A percentile compares a stretch with the other conserved stretches of the same genome.
These are phyloP conservation scores for Blastobasis lacticolella DNA, from an alignment of 2,888 invertebrate species.

Conservation along the genomic window DNA sequence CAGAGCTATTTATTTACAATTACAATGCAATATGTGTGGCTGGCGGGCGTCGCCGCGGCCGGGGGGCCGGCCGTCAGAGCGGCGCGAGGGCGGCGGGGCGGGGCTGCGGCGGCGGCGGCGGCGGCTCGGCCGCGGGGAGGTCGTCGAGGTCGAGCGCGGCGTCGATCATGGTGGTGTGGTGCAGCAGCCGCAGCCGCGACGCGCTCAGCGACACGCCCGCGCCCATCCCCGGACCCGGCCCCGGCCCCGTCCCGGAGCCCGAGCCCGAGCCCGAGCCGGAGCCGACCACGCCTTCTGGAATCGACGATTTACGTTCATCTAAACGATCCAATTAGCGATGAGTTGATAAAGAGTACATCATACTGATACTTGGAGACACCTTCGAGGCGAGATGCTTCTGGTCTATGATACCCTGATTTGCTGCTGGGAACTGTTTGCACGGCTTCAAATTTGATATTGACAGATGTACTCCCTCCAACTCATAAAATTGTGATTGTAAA, in stretches of 20 bases:
- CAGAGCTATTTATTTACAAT: too few relatives aligned
- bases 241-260: constrained; percentile 6
- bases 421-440: too few relatives aligned
- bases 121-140: constrained; percentile 69
- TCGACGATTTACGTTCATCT: too few relatives aligned
- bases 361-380: too few relatives aligned
- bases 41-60: not conserved
- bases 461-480: too few relatives aligned
- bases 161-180: constrained; percentile 93
- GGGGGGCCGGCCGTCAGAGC: constrained; percentile 7
- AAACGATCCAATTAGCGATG: too few relatives aligned
- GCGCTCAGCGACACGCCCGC: constrained; percentile 72
- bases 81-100: constrained; percentile 11
- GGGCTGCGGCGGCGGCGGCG: constrained; percentile 7
- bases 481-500: too few relatives aligned
- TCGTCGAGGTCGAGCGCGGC: constrained; percentile 92
- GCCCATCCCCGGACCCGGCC: constrained; percentile 11
- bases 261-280: constrained; percentile 15
- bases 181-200: constrained; percentile 83
- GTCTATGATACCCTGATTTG: too few relatives aligned
- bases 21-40: too few relatives aligned
- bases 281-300: constrained; percentile 4
- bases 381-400: too few relatives aligned
- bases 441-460: too few relatives aligned
- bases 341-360: too few relatives aligned